These are phyloP conservation scores for Epirrhoe alternata DNA, from an alignment of 2,888 invertebrate species.

Conservation along the genomic window DNA sequence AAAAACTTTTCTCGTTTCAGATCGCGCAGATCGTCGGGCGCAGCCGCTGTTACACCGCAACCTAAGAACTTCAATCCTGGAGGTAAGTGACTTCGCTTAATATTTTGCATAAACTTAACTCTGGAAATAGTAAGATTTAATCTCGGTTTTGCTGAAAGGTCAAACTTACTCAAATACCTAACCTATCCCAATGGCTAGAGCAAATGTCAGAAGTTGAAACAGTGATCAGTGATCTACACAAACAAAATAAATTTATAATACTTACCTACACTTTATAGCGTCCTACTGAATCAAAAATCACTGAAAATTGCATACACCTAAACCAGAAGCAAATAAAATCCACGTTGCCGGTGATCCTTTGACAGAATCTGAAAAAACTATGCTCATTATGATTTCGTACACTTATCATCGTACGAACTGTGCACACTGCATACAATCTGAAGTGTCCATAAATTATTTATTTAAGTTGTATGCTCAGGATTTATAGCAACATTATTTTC, in stretches of 20 bases:
- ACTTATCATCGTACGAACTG: not conserved
- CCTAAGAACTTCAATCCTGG: conserved; percentile 90
- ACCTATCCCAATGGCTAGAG: not conserved
- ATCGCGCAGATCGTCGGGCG: conserved; percentile 91
- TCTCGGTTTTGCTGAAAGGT: not conserved
- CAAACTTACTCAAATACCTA: not conserved
- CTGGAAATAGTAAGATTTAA: not conserved
- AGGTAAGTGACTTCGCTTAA: conserved; percentile 82
- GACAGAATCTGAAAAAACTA: not conserved
- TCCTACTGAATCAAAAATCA: no score
- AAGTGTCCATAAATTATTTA: conserved; percentile 13
- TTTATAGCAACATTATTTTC: conserved; percentile 11
- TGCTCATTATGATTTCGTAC: not conserved
- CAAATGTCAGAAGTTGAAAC: not conserved
- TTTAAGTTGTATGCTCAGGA: conserved; percentile 5
- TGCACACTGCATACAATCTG: conserved; percentile 1
- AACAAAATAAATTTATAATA: no score
- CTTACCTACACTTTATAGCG: no score
- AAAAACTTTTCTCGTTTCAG: conserved; percentile 76
- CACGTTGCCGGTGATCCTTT: not conserved
- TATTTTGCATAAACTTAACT: not conserved
- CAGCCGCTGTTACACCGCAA: conserved; percentile 89
- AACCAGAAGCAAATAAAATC: no score
- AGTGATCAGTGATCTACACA: no score
- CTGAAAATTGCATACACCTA: no score